Evolutionary conservation across 2,113 vertebrate genomes (phyloP), one percentile per base, ranked within the genome.

Genomic region (Vimba vimba): DNA sequence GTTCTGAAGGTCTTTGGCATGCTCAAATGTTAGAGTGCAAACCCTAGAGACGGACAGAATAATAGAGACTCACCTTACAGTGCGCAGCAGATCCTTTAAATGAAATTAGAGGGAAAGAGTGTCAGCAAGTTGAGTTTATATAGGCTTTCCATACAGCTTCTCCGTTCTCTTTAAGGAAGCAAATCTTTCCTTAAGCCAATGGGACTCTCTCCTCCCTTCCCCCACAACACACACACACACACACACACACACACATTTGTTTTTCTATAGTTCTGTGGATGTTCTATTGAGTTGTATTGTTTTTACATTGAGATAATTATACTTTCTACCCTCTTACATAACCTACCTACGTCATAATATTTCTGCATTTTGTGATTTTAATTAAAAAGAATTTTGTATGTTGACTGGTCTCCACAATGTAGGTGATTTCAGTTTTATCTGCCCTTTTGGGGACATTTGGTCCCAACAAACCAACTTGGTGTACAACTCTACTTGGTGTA

Each of bases 11-110:
- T 55, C 69, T 59, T 23, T 84, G 30, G 36, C 60, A 47, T 82
- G 27, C 10, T 86, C 25, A 57, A 66, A 62, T 78, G 30, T 45
- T 68, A 78, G 64, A 50, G 27, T 45, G 76, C 19, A 82, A 73
- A 82, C 33, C 64, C 30, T 39, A 85, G n/a, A 45, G 60, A 85
- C 60, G n/a, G 25, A 80, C 4, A 71, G 21, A 79, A 82, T 36
- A 85, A 79, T 66, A 59, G 19, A 71, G 30, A 62, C 88, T 89
- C 88, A 90, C 89, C 89, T 89, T 86, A 82, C 76, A 76, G 84
- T 17, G 45, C 27, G 27, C 68, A 86, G 78, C 79, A 69, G 78
- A 59, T 39, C 11, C 23, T 21, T 25, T 52, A 57, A 30, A 76
- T 23, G 50, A 43, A 55, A 74, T 76, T 19, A 84, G 66, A 60